Evolutionary conservation across 2,888 invertebrate species (phyloP).

Genomic region (Thecophora atra): DNA sequence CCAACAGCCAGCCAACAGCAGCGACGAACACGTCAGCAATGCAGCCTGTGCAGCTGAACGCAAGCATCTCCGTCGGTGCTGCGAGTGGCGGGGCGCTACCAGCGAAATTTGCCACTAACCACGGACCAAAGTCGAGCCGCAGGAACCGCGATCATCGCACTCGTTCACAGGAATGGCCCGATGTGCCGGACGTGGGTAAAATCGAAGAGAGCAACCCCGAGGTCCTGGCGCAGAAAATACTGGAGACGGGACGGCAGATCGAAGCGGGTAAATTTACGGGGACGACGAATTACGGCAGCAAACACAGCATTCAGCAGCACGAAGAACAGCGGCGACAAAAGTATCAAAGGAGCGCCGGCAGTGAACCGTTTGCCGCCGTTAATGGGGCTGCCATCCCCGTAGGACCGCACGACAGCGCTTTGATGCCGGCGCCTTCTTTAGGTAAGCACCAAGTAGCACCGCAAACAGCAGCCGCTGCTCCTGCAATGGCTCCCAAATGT

Average conservation of each 20-base stretch:
- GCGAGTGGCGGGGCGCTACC: slow-evolving; percentile 6
- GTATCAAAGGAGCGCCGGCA: slow-evolving; percentile 29
- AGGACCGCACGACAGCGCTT: slow-evolving; percentile 54
- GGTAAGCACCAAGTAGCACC: slow-evolving; percentile 3
- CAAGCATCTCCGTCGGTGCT: background rate
- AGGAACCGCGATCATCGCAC: slow-evolving; percentile 78
- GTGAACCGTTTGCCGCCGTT: background rate
- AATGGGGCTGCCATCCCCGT: background rate
- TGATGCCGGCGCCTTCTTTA: slow-evolving; percentile 63
- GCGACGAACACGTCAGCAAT: slow-evolving; percentile 47
- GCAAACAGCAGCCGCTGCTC: slow-evolving; percentile 31
- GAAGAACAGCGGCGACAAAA: slow-evolving; percentile 35
- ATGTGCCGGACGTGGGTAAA: slow-evolving; percentile 88
- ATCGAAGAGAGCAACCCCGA: slow-evolving; percentile 93
- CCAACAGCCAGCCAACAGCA: slow-evolving; percentile 42
- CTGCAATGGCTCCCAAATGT: slow-evolving; percentile 52
- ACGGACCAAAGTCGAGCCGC: slow-evolving; percentile 67
- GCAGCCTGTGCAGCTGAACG: slow-evolving; percentile 44
- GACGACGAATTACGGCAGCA: slow-evolving; percentile 55
- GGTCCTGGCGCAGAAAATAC: slow-evolving; percentile 86
- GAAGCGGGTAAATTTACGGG: slow-evolving; percentile 79
- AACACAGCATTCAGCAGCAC: slow-evolving; percentile 38
- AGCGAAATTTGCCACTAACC: slow-evolving; percentile 18
- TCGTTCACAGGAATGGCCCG: slow-evolving; percentile 90
- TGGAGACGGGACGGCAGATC: slow-evolving; percentile 88